These are phyloP conservation scores for Chlorodrepanis virens DNA, from an alignment of 2,113 vertebrate genomes.

Conservation along the genomic window DNA sequence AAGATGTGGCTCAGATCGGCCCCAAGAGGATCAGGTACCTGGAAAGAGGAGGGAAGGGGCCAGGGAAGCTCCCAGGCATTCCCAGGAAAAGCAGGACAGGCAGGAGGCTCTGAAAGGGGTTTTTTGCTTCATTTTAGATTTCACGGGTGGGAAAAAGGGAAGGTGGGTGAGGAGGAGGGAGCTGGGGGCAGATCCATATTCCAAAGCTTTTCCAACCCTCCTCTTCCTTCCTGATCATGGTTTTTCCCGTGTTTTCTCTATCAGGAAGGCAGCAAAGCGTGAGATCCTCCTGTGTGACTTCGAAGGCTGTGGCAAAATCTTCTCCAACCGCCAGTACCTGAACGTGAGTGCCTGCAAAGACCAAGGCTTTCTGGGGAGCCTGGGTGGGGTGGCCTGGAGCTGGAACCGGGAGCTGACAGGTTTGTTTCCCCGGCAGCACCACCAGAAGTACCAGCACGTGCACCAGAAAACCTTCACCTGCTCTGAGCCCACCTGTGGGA, in stretches of 20 bases:
- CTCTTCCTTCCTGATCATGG: not conserved
- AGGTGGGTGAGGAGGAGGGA: not conserved
- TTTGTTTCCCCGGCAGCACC: constrained; percentile 52
- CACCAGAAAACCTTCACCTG: constrained; percentile 83
- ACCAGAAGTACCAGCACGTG: constrained; percentile 79
- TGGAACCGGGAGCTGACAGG: not conserved
- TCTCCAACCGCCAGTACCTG: constrained; percentile 83
- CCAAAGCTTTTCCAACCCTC: not conserved
- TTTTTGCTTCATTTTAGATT: not conserved
- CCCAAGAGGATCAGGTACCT: not conserved
- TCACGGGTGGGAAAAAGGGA: not conserved
- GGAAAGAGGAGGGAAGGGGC: not conserved
- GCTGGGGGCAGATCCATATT: not conserved
- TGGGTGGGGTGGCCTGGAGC: not conserved
- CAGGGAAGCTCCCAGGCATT: not conserved
- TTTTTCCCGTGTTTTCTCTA: not conserved
- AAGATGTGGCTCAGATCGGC: constrained; percentile 67
- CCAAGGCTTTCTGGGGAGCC: no score
- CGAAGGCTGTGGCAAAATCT: constrained; percentile 81
- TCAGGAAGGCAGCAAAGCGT: constrained; percentile 75
- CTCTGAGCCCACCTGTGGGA: constrained; percentile 70
- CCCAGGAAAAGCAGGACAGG: not conserved
- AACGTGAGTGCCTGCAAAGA: constrained; percentile 67
- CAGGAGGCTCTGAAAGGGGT: not conserved
- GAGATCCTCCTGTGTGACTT: constrained; percentile 82